Base-by-base conservation (phyloP, 2,797 vertebrate species). In the Liasis olivaceus region DNA sequence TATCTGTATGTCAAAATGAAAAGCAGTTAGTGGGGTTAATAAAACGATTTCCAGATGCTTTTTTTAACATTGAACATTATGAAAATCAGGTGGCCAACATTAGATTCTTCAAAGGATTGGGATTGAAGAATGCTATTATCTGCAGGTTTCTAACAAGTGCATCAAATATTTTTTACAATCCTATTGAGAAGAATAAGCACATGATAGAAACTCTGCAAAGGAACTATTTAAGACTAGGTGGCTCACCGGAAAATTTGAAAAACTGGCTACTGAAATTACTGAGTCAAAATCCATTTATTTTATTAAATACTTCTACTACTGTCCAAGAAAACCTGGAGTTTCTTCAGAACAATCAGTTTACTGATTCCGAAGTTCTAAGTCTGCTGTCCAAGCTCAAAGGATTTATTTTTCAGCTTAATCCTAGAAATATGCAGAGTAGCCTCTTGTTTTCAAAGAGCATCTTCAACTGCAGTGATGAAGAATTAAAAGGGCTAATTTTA, bases 231-330 rank as follows among this genome's bases (percentile, higher is more conserved):
- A 97, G 97, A 87, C 97, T 99, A 22, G 99, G 99, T 0, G 99
- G 99, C 5, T 98, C 98, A 2, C 96, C 98, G 58, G 96, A 97
- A 91, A 99, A 99, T 94, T 98, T 98, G 98, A 99, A 97, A 95
- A 96, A 98, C 90, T 99, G 99, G 99, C 97, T 99, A 88, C 98
- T 99, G 93, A 99, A 99, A 96, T 96, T 99, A 92, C 96, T 99
- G 95, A 99, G 98, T 96, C 99, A 99, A 96, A 99, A 99, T 95
- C 98, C 98, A 0, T 99, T 98, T 95, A 98, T 99, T 94, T 98
- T 99, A 92, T 97, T 99, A 93, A 99, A 98, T 91, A 96, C 97
- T 14, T 97, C 98, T 0, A 95, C 97, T 0, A 64, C 96, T 51
- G 95, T 99, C 91, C 95, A 94, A 66, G 97, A 98, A 64, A 99